Evolutionary conservation across 2,113 vertebrate species (phyloP).

Genomic region (Bubo scandiacus): DNA sequence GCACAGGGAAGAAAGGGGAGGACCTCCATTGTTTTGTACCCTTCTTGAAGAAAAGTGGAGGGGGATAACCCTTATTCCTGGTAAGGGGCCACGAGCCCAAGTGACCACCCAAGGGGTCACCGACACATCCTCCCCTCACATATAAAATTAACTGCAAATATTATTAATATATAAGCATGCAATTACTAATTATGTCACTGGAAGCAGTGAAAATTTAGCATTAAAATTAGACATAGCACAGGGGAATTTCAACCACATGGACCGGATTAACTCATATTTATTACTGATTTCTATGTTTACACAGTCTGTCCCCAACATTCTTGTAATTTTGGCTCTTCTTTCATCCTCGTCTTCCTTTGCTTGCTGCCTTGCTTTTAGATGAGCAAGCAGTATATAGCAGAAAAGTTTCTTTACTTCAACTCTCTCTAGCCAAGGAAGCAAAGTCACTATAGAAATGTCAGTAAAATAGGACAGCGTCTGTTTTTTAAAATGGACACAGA

Average conservation of each 20-base stretch:
- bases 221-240: not conserved
- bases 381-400: not conserved
- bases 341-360: not conserved
- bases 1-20: not conserved
- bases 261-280: not conserved
- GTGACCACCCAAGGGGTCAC: not conserved
- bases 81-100: not conserved
- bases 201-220: not conserved
- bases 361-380: not conserved
- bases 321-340: not conserved
- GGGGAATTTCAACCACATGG: not conserved
- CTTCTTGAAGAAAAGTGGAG: not conserved
- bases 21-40: not conserved
- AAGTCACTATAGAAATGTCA: not conserved
- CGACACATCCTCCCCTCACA: not conserved
- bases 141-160: not conserved
- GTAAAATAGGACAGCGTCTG: not conserved
- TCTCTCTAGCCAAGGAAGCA: not conserved
- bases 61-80: not conserved
- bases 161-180: not conserved
- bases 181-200: not conserved
- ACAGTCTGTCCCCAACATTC: not conserved
- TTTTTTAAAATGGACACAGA: not conserved
- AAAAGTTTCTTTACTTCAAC: not conserved
- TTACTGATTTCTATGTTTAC: not conserved